Conservation (phyloP, 2,113 vertebrate species). For the Hippoglossus stenolepis region DNA sequence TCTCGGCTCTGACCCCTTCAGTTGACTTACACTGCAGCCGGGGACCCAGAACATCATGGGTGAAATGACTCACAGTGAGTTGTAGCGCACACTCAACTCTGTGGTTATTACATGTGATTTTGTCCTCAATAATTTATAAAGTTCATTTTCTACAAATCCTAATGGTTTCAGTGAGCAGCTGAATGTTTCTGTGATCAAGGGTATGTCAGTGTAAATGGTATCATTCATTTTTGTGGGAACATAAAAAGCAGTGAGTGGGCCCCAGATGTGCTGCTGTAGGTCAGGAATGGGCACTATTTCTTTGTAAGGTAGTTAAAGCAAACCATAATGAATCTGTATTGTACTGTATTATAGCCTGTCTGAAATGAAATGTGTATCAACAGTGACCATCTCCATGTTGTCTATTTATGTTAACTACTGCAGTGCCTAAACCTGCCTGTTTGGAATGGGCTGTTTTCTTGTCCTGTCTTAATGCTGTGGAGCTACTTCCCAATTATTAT, state of each 20-base stretch:
- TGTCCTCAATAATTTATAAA: constrained; percentile 23
- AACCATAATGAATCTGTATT: neutral
- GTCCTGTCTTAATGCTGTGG: too few species aligned
- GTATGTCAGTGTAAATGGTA: neutral
- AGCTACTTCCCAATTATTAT: too few species aligned
- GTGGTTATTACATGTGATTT: constrained; percentile 19
- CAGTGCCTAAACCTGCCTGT: too few species aligned
- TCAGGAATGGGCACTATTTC: neutral
- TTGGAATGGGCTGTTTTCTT: too few species aligned
- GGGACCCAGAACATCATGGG: accelerated
- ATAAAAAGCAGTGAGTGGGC: neutral
- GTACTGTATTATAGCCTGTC: neutral
- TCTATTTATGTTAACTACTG: too few species aligned
- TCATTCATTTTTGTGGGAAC: constrained; percentile 9
- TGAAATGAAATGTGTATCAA: neutral
- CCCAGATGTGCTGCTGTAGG: constrained; percentile 1
- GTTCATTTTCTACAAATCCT: constrained; percentile 27
- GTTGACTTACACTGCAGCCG: constrained; percentile 20
- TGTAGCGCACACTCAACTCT: neutral
- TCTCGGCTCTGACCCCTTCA: constrained; percentile 16
- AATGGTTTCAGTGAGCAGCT: neutral
- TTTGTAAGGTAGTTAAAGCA: neutral
- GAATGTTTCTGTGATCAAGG: too few species aligned
- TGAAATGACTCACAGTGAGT: constrained; percentile 2
- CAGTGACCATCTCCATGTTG: too few species aligned